phyloP scores from a whole-genome alignment of 2,113 vertebrate genomes.

The Orycteropus afer region DNA sequence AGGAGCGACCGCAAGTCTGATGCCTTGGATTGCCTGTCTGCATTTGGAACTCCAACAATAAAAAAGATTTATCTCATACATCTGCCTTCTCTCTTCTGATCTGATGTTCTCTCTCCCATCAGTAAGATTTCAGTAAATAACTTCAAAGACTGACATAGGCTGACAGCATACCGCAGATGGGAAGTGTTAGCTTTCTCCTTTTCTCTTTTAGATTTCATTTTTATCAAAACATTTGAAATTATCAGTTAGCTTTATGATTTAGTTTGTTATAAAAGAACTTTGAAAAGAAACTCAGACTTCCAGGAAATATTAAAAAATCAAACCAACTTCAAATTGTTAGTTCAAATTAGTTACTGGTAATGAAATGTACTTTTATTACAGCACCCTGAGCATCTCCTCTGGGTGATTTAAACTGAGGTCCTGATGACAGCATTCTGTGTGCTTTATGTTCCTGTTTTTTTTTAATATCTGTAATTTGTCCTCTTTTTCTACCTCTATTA shows the following conservation, averaged over 20 bases:
- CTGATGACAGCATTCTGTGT: neutral
- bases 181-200: neutral
- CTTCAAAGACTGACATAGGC: constrained; percentile 35
- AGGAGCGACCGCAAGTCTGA: neutral
- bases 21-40: constrained; percentile 26
- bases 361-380: neutral
- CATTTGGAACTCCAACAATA: constrained; percentile 56
- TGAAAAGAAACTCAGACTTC: neutral
- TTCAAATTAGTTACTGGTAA: neutral
- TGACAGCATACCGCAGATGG: neutral
- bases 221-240: neutral
- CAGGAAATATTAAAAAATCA: neutral
- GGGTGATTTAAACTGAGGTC: neutral
- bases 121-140: constrained; percentile 52
- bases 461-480: neutral
- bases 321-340: neutral
- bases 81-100: constrained; percentile 56
- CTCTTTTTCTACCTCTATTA: neutral
- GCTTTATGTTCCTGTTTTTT: neutral
- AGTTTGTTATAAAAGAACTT: neutral
- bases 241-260: neutral
- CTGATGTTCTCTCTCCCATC: neutral
- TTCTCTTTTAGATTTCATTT: neutral
- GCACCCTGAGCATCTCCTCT: neutral
- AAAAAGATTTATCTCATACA: constrained; percentile 60